A percentile compares a stretch with the other conserved stretches of the same genome.
phyloP scores from a whole-genome alignment of 2,797 vertebrate species.

The Crocidura indochinensis region DNA sequence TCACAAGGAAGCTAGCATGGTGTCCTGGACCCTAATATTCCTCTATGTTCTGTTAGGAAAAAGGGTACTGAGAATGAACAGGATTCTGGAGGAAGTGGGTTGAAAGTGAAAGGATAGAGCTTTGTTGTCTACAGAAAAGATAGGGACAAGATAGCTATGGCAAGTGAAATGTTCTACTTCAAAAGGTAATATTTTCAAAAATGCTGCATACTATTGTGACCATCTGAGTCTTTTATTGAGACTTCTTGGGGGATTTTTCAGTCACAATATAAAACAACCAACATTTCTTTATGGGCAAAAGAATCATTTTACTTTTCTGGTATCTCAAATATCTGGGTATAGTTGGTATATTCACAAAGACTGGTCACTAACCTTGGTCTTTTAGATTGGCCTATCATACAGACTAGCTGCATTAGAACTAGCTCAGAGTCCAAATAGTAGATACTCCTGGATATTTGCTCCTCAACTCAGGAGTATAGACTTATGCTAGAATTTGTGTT shows the following conservation, averaged over 20 bases:
- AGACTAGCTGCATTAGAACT: neutral
- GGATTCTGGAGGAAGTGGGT: neutral
- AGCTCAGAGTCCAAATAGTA: neutral
- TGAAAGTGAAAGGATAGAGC: neutral
- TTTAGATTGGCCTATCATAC: neutral
- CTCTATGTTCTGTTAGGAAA: neutral
- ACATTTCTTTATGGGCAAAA: neutral
- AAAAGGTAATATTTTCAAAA: neutral
- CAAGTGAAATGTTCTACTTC: neutral
- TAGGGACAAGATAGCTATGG: neutral
- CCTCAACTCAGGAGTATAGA: neutral
- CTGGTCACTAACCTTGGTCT: neutral
- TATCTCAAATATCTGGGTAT: neutral
- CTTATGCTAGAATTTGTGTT: neutral
- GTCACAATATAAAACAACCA: neutral
- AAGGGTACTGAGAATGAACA: neutral
- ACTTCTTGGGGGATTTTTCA: neutral
- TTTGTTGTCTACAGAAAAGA: neutral
- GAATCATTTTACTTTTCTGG: neutral
- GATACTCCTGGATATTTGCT: neutral
- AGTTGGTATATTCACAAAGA: no score
- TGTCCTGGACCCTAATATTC: neutral
- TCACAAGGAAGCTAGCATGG: neutral
- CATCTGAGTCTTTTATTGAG: conserved; percentile 4
- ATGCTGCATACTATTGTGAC: neutral